Evolutionary conservation across 2,113 vertebrate genomes (phyloP).

Genomic region (Lycocorax pyrrhopterus): DNA sequence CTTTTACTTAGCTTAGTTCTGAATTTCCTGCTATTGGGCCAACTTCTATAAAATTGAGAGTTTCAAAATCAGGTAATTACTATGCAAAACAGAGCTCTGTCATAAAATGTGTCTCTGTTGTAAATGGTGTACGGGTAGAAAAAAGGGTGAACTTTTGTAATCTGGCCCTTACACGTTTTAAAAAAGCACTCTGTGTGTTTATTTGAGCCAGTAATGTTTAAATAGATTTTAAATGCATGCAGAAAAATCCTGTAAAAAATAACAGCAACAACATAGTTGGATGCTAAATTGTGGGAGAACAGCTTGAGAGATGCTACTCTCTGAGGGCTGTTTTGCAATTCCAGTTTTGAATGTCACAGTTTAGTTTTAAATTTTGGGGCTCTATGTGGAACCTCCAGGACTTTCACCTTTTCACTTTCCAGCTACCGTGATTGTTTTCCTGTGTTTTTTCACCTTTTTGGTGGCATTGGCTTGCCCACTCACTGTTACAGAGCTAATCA

Average conservation of each 20-base stretch:
- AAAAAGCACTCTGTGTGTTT: neutral
- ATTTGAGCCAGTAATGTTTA: neutral
- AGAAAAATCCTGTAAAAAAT: neutral
- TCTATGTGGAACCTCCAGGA: rapidly evolving
- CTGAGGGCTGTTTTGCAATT: neutral
- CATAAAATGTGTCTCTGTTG: neutral
- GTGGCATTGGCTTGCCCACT: neutral
- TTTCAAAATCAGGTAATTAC: neutral
- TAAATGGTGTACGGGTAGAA: rapidly evolving
- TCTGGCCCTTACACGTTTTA: neutral
- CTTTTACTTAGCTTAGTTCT: neutral
- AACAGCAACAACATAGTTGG: rapidly evolving
- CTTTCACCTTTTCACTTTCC: neutral
- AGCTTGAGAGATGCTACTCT: neutral
- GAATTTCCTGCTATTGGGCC: neutral
- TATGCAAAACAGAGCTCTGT: neutral
- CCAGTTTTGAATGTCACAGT: neutral
- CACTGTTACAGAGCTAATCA: neutral
- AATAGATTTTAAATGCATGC: neutral
- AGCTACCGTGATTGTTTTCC: rapidly evolving
- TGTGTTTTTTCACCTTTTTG: neutral
- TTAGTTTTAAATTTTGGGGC: neutral
- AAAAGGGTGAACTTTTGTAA: neutral
- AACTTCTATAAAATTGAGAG: neutral
- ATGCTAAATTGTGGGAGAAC: neutral